Base-by-base conservation (phyloP, 2,797 vertebrate genomes). In the Dendrocincla fuliginosa region DNA sequence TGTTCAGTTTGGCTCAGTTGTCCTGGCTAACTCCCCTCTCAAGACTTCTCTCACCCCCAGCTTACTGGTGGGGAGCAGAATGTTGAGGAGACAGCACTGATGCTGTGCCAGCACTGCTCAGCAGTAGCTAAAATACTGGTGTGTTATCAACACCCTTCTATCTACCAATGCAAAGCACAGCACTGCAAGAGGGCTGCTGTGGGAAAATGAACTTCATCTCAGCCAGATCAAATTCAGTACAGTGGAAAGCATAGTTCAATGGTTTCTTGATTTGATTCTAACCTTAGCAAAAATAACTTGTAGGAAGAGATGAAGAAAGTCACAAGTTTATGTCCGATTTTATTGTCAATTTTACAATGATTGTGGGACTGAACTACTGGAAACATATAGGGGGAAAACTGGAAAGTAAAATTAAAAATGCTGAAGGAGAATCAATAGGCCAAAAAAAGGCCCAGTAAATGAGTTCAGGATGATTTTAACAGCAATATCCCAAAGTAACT, bases 41-140 rank as follows among this genome's bases (percentile, higher is more conserved):
- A 56, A 30, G n/a, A 69, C 49, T 49, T 55, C 56, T 11, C 46
- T 9, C 5, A 24, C 2, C 7, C 22, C 9, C 13, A 55, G 23
- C 27, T 23, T 24, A 28, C 41, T 37, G 32, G 32, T 61, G 35
- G 13, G 7, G 23, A 13, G 35, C 1, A 19, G 42, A 69, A 37
- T 42, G 10, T 3, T 55, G 18, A 32, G 16, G 14, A 55, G 41
- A 28, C 15, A 28, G 22, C 0, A 0, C 10, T 19, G 15, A 17
- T 28, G 12, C 13, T 49, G 20, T 19, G 17, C 12, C 16, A 9
- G 47, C 0, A 0, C 16, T 53, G 33, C 30, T 47, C 47, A 67
- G 30, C 25, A 9, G 8, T 19, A 41, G 14, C 25, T 20, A 68
- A 68, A 88, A 13, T 25, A 7, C 9, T 4, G 16, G 12, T 27